Evolutionary conservation across 2,113 vertebrate species (phyloP).

Genomic region (Serinus canaria): DNA sequence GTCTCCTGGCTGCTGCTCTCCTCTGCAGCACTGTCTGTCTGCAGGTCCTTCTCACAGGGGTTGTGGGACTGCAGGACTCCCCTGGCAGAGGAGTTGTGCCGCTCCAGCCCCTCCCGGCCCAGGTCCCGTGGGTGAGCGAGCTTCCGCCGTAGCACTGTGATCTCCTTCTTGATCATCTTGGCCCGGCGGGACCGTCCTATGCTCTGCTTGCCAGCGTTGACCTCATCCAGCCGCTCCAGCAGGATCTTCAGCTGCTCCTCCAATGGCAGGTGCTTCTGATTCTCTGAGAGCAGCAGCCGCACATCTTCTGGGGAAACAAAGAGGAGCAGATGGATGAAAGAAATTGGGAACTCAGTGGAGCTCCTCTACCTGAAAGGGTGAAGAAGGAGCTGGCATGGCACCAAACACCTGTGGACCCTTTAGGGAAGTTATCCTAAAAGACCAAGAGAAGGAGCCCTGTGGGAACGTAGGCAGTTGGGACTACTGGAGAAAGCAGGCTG

Average conservation of each 20-base stretch:
- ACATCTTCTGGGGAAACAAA: conserved; percentile 75
- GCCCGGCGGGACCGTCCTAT: conserved; percentile 89
- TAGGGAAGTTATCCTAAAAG: not conserved
- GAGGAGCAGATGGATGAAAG: not conserved
- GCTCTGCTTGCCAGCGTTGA: conserved; percentile 89
- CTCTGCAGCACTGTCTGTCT: conserved; percentile 90
- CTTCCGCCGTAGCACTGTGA: conserved; percentile 91
- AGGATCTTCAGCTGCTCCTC: conserved; percentile 94
- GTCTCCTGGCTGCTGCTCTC: conserved; percentile 99
- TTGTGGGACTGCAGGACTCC: conserved; percentile 75
- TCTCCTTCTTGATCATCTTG: conserved; percentile 96
- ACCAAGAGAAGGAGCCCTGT: not conserved
- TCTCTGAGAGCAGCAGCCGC: conserved; percentile 83
- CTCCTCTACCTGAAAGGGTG: not conserved
- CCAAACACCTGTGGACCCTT: not conserved
- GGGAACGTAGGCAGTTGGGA: not conserved
- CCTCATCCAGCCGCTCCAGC: conserved; percentile 86
- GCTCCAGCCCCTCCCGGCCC: conserved; percentile 72
- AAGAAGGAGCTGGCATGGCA: not conserved
- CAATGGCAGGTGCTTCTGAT: conserved; percentile 86
- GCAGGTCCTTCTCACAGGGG: conserved; percentile 79
- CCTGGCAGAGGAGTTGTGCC: conserved; percentile 71
- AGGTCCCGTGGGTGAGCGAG: conserved; percentile 89
- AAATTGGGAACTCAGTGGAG: not conserved
- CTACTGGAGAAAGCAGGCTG: not conserved